Conservation (phyloP, 2,888 invertebrate species). For the Nebria salina region DNA sequence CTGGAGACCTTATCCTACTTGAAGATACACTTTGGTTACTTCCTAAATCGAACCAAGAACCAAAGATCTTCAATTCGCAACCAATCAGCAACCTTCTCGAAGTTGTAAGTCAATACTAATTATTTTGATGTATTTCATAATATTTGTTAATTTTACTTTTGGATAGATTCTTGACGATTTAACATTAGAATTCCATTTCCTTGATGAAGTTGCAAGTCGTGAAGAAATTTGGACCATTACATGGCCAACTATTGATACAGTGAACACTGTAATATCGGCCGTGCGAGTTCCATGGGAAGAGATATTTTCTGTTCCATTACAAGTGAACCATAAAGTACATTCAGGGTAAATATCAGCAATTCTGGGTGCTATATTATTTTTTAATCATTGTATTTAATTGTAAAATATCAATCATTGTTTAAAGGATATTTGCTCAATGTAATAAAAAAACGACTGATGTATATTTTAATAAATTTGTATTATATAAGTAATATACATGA, state of each 20-base stretch:
- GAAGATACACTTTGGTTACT: constrained; percentile 64
- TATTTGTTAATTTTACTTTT: constrained; percentile 38
- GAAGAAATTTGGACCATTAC: constrained; percentile 64
- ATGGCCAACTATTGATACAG: constrained; percentile 63
- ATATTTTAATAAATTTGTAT: constrained; percentile 1
- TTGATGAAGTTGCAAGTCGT: constrained; percentile 64
- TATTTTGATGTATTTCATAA: not conserved
- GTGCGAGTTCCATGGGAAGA: constrained; percentile 67
- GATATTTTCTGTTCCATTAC: constrained; percentile 66
- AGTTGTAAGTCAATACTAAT: constrained; percentile 58
- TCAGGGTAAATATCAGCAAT: not conserved
- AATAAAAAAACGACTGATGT: not conserved
- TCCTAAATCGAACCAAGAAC: constrained; percentile 54
- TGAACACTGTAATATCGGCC: constrained; percentile 63
- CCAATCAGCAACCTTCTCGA: constrained; percentile 67
- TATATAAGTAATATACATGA: constrained; percentile 1
- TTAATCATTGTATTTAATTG: not conserved
- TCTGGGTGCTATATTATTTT: not conserved
- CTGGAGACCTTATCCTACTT: constrained; percentile 62
- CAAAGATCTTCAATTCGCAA: constrained; percentile 60
- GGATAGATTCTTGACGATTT: constrained; percentile 55
- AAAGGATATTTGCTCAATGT: not conserved
- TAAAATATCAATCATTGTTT: not conserved
- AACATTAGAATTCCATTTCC: constrained; percentile 62
- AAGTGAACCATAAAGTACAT: constrained; percentile 53